Evolutionary conservation across 2,797 vertebrate species (phyloP), one percentile per base, ranked within the genome.

Genomic region (Clarias laeviceps): DNA sequence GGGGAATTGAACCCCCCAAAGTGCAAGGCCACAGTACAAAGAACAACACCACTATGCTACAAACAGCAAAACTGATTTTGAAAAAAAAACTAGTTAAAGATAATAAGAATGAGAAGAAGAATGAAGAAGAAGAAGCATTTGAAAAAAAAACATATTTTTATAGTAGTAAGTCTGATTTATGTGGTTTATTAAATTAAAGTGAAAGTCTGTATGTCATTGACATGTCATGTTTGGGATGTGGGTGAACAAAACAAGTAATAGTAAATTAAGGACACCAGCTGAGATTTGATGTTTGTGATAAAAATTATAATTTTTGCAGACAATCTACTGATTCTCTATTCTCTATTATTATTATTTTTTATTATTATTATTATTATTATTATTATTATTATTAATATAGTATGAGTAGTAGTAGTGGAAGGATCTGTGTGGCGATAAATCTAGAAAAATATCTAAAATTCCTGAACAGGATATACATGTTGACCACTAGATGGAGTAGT

Each of bases 401-500:
- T 37, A 37, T 4, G 20, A 32, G 5, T 73, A 15, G 17, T 54
- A 27, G 29, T 20, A 29, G 29, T 18, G 12, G 54, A 34, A 32
- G 18, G 29, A 34, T 22, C 6, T 59, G 29, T 18, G 1, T 29
- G 40, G n/a, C 6, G 5, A 3, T 54, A 73, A 17, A 18, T 29
- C 37, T 24, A 12, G 37, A 45, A 27, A 29, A 54, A 54, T 12
- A 14, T 54, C 12, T 12, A 54, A 54, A 3, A 54, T 54, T 54
- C 50, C 14, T 12, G 54, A 37, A n/a, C 29, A 78, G 18, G 1
- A 22, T n/a, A 59, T 56, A 80, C n/a, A 40, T 77, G 0, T 32
- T 87, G 50, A 79, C 77, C 89, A 89, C 73, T 61, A 84, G 87
- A 27, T 82, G 83, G 54, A 24, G 82, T 8, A 62, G 56, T 57